Evolutionary conservation across 2,888 invertebrate species (phyloP).

Genomic region (Junonia oenone): DNA sequence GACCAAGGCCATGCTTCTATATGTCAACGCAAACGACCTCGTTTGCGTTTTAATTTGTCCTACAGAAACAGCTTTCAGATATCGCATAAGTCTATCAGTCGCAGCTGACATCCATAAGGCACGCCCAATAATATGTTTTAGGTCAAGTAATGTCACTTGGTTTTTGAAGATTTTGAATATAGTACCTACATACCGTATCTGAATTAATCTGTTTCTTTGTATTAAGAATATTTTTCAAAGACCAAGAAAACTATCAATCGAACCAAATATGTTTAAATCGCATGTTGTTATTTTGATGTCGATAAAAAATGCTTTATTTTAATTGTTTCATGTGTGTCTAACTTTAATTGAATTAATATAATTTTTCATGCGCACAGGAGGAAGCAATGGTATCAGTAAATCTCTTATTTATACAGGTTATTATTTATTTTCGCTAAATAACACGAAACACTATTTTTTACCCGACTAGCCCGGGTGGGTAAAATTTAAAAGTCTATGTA

Average conservation of each 20-base stretch:
- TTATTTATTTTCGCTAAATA: neutral
- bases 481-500: neutral
- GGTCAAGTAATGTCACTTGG: too few species aligned
- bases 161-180: too few species aligned
- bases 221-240: too few species aligned
- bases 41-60: too few species aligned
- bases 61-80: too few species aligned
- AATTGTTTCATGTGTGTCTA: neutral
- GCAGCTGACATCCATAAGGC: too few species aligned
- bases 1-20: too few species aligned
- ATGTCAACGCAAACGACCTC: too few species aligned
- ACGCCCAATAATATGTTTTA: neutral
- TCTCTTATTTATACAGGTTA: neutral
- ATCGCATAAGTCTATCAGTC: too few species aligned
- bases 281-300: neutral
- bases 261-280: neutral
- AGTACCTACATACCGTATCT: too few species aligned
- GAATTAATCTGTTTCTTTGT: too few species aligned
- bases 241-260: neutral
- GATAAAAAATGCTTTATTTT: neutral
- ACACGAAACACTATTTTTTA: neutral
- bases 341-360: conserved; percentile 2
- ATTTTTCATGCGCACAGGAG: conserved; percentile 17
- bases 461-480: neutral
- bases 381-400: conserved; percentile 12